Base-by-base conservation (phyloP, 1,140 invertebrate genomes). In the Hyposmocoma kahamanoa region DNA sequence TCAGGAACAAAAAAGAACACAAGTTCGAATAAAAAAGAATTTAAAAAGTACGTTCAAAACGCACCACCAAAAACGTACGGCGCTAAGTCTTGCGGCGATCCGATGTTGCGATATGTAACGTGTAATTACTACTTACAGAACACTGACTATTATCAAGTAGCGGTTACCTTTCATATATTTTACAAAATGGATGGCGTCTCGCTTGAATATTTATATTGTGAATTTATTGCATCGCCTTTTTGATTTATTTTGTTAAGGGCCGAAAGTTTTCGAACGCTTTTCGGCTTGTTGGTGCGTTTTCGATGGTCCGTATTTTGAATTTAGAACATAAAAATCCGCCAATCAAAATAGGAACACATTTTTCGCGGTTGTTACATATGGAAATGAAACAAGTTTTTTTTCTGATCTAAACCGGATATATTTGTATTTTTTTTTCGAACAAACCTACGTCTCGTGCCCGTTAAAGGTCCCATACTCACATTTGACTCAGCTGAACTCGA, bases 91-190 rank as follows among this genome's bases (percentile, higher is more conserved):
- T 44, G 46, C 50, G 61, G 59, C 72, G 72, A 78, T 79, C 59
- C 66, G 72, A 77, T 73, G 54, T 47, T 28, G 55, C 61, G 76
- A 82, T 81, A 78, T 50, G 49, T 64, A 57, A 34, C 53, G 66
- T 49, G 64, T 83, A 83, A 83, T 83, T 83, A 83, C 68, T 68
- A 67, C 59, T 72, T 72, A 72, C 74, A n/a, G n/a, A n/a, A n/a
- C 66, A 72, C 70, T 71, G 62, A 74, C 76, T 77, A 83, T 83
- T 83, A 83, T 80, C 76, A 80, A 83, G 78, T 83, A 83, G 78
- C 78, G 58, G 59, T 22, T 66, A 58, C 54, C 75, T 73, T 79
- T 72, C 76, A 74, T 83, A 82, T 82, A 82, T 78, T 80, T 83
- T 70, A 80, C 71, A 72, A 65, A 75, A 72, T 72, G 68, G 67